Evolutionary conservation across 2,797 vertebrate genomes (phyloP), one percentile per base, ranked within the genome.

Genomic region (Morus bassanus): DNA sequence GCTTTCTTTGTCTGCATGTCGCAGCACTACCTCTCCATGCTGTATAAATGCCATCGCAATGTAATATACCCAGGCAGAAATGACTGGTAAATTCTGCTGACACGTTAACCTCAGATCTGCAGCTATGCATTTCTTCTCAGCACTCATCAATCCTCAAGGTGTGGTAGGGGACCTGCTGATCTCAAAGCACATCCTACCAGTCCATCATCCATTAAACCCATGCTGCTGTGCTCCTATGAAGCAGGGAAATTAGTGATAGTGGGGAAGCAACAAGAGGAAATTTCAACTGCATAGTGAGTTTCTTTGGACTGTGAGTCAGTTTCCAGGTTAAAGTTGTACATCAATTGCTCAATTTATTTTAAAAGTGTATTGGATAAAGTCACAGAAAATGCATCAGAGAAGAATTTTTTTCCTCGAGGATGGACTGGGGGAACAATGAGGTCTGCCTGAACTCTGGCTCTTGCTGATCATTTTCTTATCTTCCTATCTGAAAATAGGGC

Each of bases 261-360:
- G 61, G 41, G 59, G 72, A 91, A 91, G 61, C 3, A 65, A 65
- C 3, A 75, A 45, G 70, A 87, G 61, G 64, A 89, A 57, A 74
- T 78, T 60, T 85, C 33, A 89, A 8, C 27, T 70, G 9, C 31
- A 48, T 3, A 39, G 21, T 43, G n/a, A 93, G 19, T 30, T 72
- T 48, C 30, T 78, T 81, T 53, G 24, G 67, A 33, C 18, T 41
- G 39, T 35, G 19, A 81, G 57, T 76, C 33, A 22, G 23, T 82
- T 81, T 93, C 43, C 46, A 82, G 41, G 43, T 43, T 86, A 75
- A 67, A 39, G 50, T 24, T 72, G n/a, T 10, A 67, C 51, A 78
- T 54, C 13, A 57, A 30, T 57, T 75, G 33, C 17, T 93, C 67
- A 39, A 61, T 85, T 91, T 93, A 70, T 91, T 88, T 89, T 28